Evolutionary conservation across 2,113 vertebrate genomes (phyloP), one percentile per base, ranked within the genome.

Genomic region (Chelonoidis abingdonii): DNA sequence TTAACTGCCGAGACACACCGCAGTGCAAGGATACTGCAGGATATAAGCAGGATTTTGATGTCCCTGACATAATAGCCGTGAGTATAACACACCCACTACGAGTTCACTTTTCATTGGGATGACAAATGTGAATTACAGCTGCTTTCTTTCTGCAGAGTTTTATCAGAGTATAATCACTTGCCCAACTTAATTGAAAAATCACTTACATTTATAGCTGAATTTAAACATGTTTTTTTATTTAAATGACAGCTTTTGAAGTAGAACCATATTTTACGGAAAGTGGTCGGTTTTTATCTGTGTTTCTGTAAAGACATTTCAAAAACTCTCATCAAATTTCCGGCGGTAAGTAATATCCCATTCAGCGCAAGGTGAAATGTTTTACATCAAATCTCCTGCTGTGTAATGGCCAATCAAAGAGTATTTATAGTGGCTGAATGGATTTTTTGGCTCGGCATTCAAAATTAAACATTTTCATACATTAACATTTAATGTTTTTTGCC

Each of bases 361-460:
- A 97, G 87, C 89, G 90, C 94, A 97, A 98, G 95, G 97, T 98
- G 88, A 98, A 97, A 97, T 98, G 91, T 97, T 98, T 98, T 98
- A 97, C 94, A 97, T 98, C 94, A 97, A 97, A 97, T 98, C 89
- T 98, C 98, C 95, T 97, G 97, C 97, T 98, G 90, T 96, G 65
- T 98, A 98, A 98, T 98, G 95, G 96, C 96, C 95, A 98, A 98
- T 98, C 97, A 98, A 98, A 97, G 84, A 76, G 87, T 98, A 97
- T 98, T 98, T 98, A 97, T 98, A 94, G 97, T 95, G 89, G 87
- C 89, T 97, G 94, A 98, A 97, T 98, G 90, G 93, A 97, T 98
- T 98, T 98, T 95, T 98, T 98, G 95, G 88, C 87, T 98, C 27
- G 1, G 92, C 96, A 96, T 98, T 97, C 96, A 98, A 97, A 98